Evolutionary conservation across 2,797 vertebrate species (phyloP).

Genomic region (Lutjanus argentimaculatus): DNA sequence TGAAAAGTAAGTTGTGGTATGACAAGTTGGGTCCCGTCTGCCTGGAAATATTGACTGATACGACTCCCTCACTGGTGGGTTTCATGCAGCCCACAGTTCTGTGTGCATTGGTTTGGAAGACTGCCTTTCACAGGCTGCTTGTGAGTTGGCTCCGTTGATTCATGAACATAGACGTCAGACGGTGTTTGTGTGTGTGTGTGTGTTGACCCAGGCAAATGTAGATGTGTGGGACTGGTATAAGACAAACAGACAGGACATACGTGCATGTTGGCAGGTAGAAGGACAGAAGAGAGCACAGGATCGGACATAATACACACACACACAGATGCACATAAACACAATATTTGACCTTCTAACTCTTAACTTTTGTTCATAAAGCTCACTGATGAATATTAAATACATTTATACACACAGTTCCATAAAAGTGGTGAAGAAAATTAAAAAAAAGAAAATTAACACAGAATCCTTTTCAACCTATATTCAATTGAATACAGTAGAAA

Average conservation of each 20-base stretch:
- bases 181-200: constrained; percentile 14
- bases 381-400: neutral
- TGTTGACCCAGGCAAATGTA: constrained; percentile 39
- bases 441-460: too few relatives aligned
- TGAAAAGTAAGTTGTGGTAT: constrained; percentile 50
- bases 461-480: too few relatives aligned
- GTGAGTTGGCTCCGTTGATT: constrained; percentile 39
- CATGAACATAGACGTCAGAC: constrained; percentile 32
- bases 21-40: constrained; percentile 27
- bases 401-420: too few relatives aligned
- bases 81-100: constrained; percentile 28
- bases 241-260: constrained; percentile 20
- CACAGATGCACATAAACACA: neutral
- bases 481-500: too few relatives aligned
- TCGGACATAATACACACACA: neutral
- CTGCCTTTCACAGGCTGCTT: constrained; percentile 25
- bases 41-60: constrained; percentile 67
- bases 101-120: constrained; percentile 73
- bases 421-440: too few relatives aligned
- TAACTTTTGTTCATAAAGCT: neutral
- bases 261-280: constrained; percentile 20
- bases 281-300: neutral
- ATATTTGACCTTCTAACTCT: neutral
- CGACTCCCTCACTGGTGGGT: constrained; percentile 28
- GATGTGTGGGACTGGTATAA: constrained; percentile 24